These are phyloP conservation scores for Macrostomum lignano DNA, from an alignment of 1,140 invertebrate species.

Conservation along the genomic window DNA sequence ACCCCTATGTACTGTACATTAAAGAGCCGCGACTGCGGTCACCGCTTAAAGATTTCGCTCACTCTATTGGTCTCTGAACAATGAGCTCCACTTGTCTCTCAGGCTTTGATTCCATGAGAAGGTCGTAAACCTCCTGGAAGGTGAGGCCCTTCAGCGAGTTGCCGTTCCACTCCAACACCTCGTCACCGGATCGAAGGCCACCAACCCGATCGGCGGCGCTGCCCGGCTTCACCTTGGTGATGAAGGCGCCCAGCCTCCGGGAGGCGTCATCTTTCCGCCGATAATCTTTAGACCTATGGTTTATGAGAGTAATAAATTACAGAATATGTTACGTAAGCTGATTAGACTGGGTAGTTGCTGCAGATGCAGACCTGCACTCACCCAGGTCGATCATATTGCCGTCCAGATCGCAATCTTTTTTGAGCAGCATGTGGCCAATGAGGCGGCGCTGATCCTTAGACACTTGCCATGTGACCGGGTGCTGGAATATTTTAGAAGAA, in stretches of 20 bases:
- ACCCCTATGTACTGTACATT: too few species aligned
- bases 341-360: too few species aligned
- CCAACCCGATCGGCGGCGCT: slow-evolving; percentile 79
- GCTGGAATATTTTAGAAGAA: slow-evolving; percentile 13
- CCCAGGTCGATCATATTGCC: too few species aligned
- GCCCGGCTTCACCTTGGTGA: slow-evolving; percentile 84
- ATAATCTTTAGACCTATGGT: slow-evolving; percentile 42
- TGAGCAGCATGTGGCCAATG: slow-evolving; percentile 81
- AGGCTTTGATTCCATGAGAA: slow-evolving; percentile 68
- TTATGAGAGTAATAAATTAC: background rate
- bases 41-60: slow-evolving; percentile 9
- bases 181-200: slow-evolving; percentile 58
- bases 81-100: slow-evolving; percentile 78
- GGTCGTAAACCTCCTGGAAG: slow-evolving; percentile 68
- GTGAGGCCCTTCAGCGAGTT: slow-evolving; percentile 53
- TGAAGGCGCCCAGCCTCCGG: slow-evolving; percentile 48
- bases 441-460: slow-evolving; percentile 56
- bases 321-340: background rate
- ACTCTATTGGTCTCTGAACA: slow-evolving; percentile 41
- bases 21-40: too few species aligned
- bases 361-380: too few species aligned
- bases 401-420: too few species aligned
- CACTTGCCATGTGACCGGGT: slow-evolving; percentile 59
- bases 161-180: slow-evolving; percentile 92
- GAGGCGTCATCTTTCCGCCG: slow-evolving; percentile 49